phyloP scores from a whole-genome alignment of 1,140 invertebrate species.

The Bombyx mori region DNA sequence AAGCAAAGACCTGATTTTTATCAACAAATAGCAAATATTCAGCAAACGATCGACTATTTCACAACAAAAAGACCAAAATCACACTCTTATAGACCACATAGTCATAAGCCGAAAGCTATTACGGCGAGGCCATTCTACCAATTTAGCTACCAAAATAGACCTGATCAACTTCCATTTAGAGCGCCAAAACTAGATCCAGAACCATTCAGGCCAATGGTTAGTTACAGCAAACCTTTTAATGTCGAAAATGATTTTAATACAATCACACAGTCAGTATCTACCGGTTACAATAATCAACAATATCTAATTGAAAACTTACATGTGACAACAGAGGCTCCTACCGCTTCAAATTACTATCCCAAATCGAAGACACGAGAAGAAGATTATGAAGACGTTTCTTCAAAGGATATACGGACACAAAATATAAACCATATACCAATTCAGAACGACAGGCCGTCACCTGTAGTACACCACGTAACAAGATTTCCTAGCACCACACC shows the following conservation, averaged over 20 bases:
- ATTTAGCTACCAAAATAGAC: conserved; percentile 58
- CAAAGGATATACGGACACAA: conserved; percentile 39
- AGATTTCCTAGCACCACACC: conserved; percentile 68
- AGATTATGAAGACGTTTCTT: conserved; percentile 50
- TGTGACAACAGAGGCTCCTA: conserved; percentile 58
- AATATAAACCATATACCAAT: conserved; percentile 54
- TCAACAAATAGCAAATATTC: conserved; percentile 70
- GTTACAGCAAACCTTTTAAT: conserved; percentile 75
- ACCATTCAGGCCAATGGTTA: conserved; percentile 75
- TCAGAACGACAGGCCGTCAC: conserved; percentile 49
- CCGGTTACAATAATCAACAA: conserved; percentile 46
- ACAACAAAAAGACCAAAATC: conserved; percentile 66
- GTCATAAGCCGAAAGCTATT: conserved; percentile 53
- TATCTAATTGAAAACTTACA: conserved; percentile 57
- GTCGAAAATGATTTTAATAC: conserved; percentile 69
- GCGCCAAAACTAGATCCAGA: conserved; percentile 72
- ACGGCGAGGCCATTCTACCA: conserved; percentile 59
- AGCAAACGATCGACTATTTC: conserved; percentile 69
- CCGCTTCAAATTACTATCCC: conserved; percentile 59
- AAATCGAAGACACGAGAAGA: conserved; percentile 51
- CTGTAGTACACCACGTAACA: conserved; percentile 36
- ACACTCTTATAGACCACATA: conserved; percentile 47
- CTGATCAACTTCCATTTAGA: conserved; percentile 59
- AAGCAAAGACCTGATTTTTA: conserved; percentile 66
- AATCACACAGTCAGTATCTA: conserved; percentile 56